Evolutionary conservation across 2,888 invertebrate genomes (phyloP).

Genomic region (Villa cingulata): DNA sequence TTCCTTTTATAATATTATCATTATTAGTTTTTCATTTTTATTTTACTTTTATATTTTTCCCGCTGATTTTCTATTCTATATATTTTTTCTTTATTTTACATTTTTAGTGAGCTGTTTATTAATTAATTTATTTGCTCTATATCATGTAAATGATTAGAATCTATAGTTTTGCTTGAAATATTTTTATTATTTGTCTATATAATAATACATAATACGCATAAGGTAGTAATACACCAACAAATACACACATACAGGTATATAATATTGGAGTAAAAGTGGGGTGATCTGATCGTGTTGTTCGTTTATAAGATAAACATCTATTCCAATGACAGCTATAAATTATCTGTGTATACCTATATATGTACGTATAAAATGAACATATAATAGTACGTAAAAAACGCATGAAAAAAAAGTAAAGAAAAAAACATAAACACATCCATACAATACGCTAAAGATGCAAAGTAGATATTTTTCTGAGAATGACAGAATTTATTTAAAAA

Average conservation of each 20-base stretch:
- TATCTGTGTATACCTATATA: not conserved
- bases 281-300: not conserved
- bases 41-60: too few relatives aligned
- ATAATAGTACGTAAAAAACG: too few relatives aligned
- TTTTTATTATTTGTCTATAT: not conserved
- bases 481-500: not conserved
- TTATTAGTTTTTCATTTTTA: too few relatives aligned
- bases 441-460: not conserved
- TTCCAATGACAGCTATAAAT: not conserved
- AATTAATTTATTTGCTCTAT: not conserved
- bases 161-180: not conserved
- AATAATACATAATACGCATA: too few relatives aligned
- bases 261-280: not conserved
- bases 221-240: too few relatives aligned
- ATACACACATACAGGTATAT: not conserved
- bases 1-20: too few relatives aligned
- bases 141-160: not conserved
- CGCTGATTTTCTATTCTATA: too few relatives aligned
- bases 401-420: too few relatives aligned
- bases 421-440: too few relatives aligned
- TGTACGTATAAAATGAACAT: too few relatives aligned
- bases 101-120: not conserved
- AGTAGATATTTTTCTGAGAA: not conserved
- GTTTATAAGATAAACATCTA: not conserved
- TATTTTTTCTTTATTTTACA: not conserved